phyloP scores from a whole-genome alignment of 2,888 invertebrate species.

The Leistus spinibarbis region DNA sequence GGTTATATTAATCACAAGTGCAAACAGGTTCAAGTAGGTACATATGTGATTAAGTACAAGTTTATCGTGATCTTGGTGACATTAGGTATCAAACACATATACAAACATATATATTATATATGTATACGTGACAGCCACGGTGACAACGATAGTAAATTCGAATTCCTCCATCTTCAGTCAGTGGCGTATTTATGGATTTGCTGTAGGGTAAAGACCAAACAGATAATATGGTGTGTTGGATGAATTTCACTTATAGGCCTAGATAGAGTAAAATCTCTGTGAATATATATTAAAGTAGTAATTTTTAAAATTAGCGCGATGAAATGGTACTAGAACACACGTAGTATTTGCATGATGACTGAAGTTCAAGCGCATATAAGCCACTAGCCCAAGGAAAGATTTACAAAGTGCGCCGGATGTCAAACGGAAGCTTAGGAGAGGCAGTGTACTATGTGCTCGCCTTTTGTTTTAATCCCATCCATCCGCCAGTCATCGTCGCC shows the following conservation, averaged over 20 bases:
- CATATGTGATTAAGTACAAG: background rate
- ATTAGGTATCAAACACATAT: background rate
- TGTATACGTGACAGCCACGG: background rate
- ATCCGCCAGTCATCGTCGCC: background rate
- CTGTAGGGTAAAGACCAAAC: too few relatives aligned
- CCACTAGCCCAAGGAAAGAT: too few relatives aligned
- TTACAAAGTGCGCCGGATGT: slow-evolving; percentile 29
- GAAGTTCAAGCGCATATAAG: background rate
- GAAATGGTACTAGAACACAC: background rate
- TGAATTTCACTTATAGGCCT: too few relatives aligned
- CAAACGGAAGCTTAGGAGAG: slow-evolving; percentile 25
- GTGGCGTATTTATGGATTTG: too few relatives aligned
- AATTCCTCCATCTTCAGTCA: too few relatives aligned
- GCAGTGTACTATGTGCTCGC: slow-evolving; percentile 23
- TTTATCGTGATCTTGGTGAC: background rate
- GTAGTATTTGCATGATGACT: background rate
- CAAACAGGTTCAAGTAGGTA: background rate
- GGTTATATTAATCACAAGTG: background rate
- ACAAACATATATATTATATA: too few relatives aligned
- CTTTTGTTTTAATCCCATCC: slow-evolving; percentile 31
- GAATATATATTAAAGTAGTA: background rate
- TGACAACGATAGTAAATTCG: too few relatives aligned
- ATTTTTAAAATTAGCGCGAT: background rate
- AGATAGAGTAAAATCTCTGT: too few relatives aligned
- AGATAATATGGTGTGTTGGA: too few relatives aligned